A percentile compares a stretch with the other conserved stretches of the same genome.
Evolutionary conservation across 2,888 invertebrate species (phyloP).

Genomic region (Uloborus plumipes): DNA sequence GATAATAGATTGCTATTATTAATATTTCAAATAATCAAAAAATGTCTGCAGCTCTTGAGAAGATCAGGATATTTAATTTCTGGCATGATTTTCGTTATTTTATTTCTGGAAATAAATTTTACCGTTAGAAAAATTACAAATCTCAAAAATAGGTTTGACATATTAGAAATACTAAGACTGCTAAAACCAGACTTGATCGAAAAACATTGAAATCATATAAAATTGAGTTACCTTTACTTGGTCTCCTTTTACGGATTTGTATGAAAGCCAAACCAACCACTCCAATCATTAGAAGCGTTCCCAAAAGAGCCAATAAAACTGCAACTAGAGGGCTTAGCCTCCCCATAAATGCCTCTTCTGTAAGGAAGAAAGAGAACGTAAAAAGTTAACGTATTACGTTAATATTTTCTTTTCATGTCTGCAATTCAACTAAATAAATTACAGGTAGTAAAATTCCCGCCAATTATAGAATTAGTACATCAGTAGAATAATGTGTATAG

Average conservation of each 20-base stretch:
- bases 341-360: conserved; percentile 45
- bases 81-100: no score
- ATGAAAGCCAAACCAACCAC: conserved; percentile 48
- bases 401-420: not conserved
- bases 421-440: not conserved
- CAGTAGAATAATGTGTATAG: no score
- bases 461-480: no score
- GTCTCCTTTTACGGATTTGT: conserved; percentile 35
- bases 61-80: no score
- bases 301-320: conserved; percentile 40
- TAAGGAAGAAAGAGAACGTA: not conserved
- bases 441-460: no score
- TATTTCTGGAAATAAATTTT: no score
- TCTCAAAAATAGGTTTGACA: no score
- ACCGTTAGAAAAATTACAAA: no score
- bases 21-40: no score
- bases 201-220: not conserved
- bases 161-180: no score
- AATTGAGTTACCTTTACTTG: conserved; percentile 30
- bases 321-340: conserved; percentile 48
- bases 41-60: no score
- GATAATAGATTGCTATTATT: no score
- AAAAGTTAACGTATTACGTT: not conserved
- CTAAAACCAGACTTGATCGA: not conserved
- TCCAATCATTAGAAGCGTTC: conserved; percentile 54